phyloP scores from a whole-genome alignment of 2,113 vertebrate genomes.

The Henicopernis longicauda region DNA sequence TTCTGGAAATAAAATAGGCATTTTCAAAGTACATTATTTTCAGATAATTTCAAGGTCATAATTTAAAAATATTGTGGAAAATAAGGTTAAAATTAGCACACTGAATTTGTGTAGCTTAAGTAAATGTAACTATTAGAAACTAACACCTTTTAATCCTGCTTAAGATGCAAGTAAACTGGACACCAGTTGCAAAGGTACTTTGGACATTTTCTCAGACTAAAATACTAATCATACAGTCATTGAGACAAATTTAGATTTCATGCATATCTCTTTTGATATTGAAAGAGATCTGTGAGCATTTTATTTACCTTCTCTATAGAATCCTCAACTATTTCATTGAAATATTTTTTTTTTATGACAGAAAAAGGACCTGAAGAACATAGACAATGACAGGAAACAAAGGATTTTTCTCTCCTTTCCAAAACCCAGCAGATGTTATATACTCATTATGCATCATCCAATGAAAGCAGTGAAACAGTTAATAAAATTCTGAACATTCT shows the following conservation, averaged over 20 bases:
- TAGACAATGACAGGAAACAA: background rate
- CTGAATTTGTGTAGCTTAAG: background rate
- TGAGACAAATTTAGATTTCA: background rate
- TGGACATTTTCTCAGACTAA: background rate
- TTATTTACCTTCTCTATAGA: background rate
- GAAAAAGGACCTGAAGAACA: background rate
- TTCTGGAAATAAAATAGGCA: background rate
- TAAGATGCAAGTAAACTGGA: background rate
- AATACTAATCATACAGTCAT: background rate
- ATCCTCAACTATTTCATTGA: background rate
- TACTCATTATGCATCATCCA: background rate
- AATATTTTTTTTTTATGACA: background rate
- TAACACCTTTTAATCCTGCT: background rate
- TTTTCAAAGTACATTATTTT: background rate
- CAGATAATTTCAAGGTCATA: background rate
- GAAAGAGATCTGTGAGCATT: background rate
- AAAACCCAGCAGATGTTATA: rapidly evolving
- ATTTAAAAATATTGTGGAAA: background rate
- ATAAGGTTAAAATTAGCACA: background rate
- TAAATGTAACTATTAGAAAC: background rate
- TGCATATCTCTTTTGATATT: background rate
- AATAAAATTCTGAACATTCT: background rate
- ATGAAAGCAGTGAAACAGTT: background rate
- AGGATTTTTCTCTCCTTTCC: background rate
- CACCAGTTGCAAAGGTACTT: background rate